Evolutionary conservation across 2,888 invertebrate species (phyloP).

Genomic region (Idaea aversata): DNA sequence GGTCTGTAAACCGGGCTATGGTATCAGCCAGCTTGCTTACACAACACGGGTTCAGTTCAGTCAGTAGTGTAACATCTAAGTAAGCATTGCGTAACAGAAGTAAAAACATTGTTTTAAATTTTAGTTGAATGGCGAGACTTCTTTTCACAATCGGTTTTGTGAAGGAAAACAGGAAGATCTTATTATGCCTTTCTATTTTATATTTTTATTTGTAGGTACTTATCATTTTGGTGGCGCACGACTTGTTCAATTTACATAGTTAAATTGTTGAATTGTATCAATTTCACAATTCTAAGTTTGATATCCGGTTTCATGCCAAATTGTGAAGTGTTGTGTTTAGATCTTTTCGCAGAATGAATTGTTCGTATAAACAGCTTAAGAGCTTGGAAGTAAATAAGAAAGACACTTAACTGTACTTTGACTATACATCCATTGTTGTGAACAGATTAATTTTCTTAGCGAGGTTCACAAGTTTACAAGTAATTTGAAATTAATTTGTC

Average conservation of each 20-base stretch:
- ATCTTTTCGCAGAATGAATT: neutral
- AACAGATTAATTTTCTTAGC: neutral
- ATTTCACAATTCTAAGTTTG: neutral
- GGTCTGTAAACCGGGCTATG: conserved; percentile 13
- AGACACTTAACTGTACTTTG: neutral
- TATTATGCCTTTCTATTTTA: neutral
- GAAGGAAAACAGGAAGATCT: neutral
- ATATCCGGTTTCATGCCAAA: neutral
- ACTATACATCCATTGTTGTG: neutral
- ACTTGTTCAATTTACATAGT: neutral
- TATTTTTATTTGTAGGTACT: neutral
- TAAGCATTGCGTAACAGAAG: neutral
- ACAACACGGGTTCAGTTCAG: neutral
- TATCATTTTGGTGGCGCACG: neutral
- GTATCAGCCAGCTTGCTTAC: neutral
- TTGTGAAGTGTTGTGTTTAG: neutral
- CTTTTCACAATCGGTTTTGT: neutral
- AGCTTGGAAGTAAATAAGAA: neutral
- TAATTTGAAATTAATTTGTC: neutral
- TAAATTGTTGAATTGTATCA: neutral
- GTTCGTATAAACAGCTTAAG: neutral
- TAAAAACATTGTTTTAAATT: neutral
- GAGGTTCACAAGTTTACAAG: neutral
- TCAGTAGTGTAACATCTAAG: neutral
- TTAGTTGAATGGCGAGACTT: neutral